Evolutionary conservation across 2,888 invertebrate genomes (phyloP).

Genomic region (Leptarthrus brevirostris): DNA sequence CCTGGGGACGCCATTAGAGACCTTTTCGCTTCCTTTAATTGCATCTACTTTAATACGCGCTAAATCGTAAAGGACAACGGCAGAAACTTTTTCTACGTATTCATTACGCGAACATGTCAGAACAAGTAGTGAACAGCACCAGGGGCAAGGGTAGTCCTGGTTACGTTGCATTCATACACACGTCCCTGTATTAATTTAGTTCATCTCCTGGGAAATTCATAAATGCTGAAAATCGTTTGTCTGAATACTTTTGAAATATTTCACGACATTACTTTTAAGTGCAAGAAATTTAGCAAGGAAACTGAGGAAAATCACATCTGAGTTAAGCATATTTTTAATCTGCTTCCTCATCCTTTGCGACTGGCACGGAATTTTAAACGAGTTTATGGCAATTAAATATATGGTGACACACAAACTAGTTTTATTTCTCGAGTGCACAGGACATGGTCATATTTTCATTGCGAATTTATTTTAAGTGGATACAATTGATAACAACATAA

Average conservation of each 20-base stretch:
- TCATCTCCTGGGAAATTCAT: conserved; percentile 23
- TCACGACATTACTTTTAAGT: conserved; percentile 27
- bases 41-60: too few relatives aligned
- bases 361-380: neutral
- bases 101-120: neutral
- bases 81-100: neutral
- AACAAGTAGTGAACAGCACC: neutral
- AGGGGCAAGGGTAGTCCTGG: neutral
- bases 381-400: neutral
- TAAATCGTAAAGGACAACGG: neutral
- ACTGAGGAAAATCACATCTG: neutral
- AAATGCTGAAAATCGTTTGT: conserved; percentile 34
- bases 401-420: neutral
- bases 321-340: conserved; percentile 36
- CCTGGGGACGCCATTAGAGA: too few relatives aligned
- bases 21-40: too few relatives aligned
- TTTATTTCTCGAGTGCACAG: too few relatives aligned
- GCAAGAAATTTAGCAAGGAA: conserved; percentile 22
- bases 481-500: conserved; percentile 12
- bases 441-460: neutral
- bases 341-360: neutral
- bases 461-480: conserved; percentile 26
- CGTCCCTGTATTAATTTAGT: conserved; percentile 1
- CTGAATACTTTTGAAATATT: conserved; percentile 23
- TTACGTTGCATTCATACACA: neutral